phyloP scores from a whole-genome alignment of 2,888 invertebrate genomes.

The Drosophila cognata region DNA sequence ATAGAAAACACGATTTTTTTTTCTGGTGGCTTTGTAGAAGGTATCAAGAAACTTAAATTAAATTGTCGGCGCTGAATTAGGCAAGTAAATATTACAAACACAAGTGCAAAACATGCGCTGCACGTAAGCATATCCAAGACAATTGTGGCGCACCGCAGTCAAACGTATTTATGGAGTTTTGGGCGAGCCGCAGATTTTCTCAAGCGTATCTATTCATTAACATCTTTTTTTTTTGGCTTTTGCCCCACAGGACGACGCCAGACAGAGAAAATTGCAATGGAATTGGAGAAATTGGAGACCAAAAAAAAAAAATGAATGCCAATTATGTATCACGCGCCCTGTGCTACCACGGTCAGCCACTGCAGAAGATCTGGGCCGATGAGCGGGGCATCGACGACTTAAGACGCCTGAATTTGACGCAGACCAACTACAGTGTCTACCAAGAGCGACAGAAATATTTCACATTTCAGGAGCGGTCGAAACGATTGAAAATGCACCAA shows the following conservation, averaged over 20 bases:
- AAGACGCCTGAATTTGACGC: conserved; percentile 87
- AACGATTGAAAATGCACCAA: conserved; percentile 93
- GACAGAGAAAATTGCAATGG: conserved; percentile 39
- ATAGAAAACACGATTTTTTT: conserved; percentile 46
- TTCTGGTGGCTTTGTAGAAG: conserved; percentile 30
- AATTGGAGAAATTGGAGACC: conserved; percentile 1
- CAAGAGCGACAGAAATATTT: conserved; percentile 92
- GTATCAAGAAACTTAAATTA: conserved; percentile 25
- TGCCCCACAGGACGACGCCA: conserved; percentile 21
- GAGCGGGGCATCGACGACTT: conserved; percentile 92
- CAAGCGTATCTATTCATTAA: conserved; percentile 18
- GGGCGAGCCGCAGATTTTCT: conserved; percentile 20
- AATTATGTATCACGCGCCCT: conserved; percentile 88
- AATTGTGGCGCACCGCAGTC: neutral
- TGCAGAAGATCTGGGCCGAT: conserved; percentile 94
- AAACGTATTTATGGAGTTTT: conserved; percentile 10
- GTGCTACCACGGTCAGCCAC: conserved; percentile 94
- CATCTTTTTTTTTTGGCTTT: conserved; percentile 5
- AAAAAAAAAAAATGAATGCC: conserved; percentile 69
- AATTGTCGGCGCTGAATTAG: conserved; percentile 11
- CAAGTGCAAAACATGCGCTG: neutral
- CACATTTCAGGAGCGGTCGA: conserved; percentile 93
- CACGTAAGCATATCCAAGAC: neutral
- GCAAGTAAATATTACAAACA: conserved; percentile 35
- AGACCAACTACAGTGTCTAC: conserved; percentile 90